phyloP scores from a whole-genome alignment of 2,888 invertebrate genomes.

The Drosophila fulvimacula region DNA sequence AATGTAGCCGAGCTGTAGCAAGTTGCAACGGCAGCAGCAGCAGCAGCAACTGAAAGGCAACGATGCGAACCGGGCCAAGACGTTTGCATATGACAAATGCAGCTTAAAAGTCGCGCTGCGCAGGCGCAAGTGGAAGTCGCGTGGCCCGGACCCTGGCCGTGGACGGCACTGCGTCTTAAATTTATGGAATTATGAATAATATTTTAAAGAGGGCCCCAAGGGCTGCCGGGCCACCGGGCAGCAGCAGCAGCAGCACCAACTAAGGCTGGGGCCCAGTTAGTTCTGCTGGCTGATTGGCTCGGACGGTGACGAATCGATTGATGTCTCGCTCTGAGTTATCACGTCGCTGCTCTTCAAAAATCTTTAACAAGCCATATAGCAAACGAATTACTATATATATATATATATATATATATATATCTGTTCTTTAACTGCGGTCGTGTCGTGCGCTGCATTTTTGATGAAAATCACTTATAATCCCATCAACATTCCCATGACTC shows the following conservation, averaged over 20 bases:
- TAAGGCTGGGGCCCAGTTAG: constrained; percentile 57
- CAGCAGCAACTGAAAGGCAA: constrained; percentile 29
- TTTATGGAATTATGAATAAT: constrained; percentile 81
- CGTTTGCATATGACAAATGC: constrained; percentile 77
- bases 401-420: constrained; percentile 15
- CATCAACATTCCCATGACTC: constrained; percentile 77
- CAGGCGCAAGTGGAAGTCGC: constrained; percentile 52
- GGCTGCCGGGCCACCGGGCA: constrained; percentile 64
- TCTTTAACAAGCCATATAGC: constrained; percentile 73
- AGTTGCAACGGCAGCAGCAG: constrained; percentile 25
- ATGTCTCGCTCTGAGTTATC: constrained; percentile 80
- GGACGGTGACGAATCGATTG: constrained; percentile 77
- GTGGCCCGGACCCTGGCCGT: constrained; percentile 51
- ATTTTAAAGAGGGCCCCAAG: constrained; percentile 74
- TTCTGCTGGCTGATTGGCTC: constrained; percentile 74
- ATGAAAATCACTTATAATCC: constrained; percentile 79
- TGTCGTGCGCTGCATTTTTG: constrained; percentile 80
- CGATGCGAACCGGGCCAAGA: constrained; percentile 55
- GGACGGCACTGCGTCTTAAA: constrained; percentile 36
- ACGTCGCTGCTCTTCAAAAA: constrained; percentile 75
- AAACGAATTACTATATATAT: constrained; percentile 34
- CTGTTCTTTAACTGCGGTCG: constrained; percentile 27
- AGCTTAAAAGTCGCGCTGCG: constrained; percentile 46
- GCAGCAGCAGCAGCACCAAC: constrained; percentile 23
- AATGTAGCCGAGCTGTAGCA: constrained; percentile 58